Base-by-base conservation (phyloP, 2,888 invertebrate species). In the Spatulosminthurus flaviceps region DNA sequence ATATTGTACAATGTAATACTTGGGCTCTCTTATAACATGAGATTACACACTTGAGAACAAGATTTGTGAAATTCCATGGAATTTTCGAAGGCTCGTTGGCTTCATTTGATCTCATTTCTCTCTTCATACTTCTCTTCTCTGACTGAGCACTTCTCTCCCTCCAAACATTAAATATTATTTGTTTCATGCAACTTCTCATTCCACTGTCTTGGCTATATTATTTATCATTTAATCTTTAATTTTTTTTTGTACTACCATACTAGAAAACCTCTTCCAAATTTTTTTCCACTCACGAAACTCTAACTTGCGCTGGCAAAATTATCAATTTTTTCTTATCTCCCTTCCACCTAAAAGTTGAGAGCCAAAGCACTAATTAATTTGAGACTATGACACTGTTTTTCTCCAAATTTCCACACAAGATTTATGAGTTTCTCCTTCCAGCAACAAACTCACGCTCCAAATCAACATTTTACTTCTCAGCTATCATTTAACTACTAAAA, bases 51-150 rank as follows among this genome's bases (percentile, higher is more conserved):
- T 64, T 24, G 64, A 24, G 64, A 24, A 64, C 64, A 64, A 75
- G 74, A 75, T 75, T 75, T 75, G 74, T 75, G 74, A 75, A 75
- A 75, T 60, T 75, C 29, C 22, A n/a, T 26, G 34, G 60, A 75
- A 75, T 1, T 60, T 75, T 41, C 22, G 74, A 75, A 75, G 64
- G 74, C 74, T 61, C 41, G 29, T 75, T 34, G 19, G 60, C 28
- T 41, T 64, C 74, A 75, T 64, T 64, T 75, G 74, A 75, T 75
- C 74, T 75, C 29, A 34, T 75, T 74, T 74, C 9, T 26, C 60
- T 60, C 16, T n/a, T n/a, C n/a, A n/a, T 7, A 22, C 61, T n/a
- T 22, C 7, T 22, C 22, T n/a, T 61, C 22, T n/a, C 61, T 61
- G 61, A 13, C 7, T 61, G 41, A 9, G 5, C 64, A 2, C 24